Evolutionary conservation across 2,797 vertebrate species (phyloP), one percentile per base, ranked within the genome.

Genomic region (Phylloscopus collybita): DNA sequence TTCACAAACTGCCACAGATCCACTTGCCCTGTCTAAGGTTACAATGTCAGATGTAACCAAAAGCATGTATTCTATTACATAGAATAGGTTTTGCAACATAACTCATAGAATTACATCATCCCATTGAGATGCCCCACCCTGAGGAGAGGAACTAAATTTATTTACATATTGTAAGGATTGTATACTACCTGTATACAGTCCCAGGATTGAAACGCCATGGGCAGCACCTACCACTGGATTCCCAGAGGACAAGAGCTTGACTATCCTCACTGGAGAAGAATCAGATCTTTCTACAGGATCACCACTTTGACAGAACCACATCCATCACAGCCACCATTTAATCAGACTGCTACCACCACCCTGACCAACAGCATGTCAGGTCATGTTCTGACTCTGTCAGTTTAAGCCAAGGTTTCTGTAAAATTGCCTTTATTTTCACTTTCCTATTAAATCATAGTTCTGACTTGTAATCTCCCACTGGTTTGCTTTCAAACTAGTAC

Each of bases 61-160:
- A 49, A 34, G 13, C 11, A 26, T 4, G 2, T 0, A 20, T 57
- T 20, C 13, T 50, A 3, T 49, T 9, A 30, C 38, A 38, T 38
- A 38, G 38, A 38, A 38, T 38, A 19, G 29, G 59, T 54, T 15
- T 27, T n/a, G 8, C 21, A 22, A 26, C 14, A 45, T 2, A 11
- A 45, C 38, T 53, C 40, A 16, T 0, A 32, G 57, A 72, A n/a
- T n/a, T n/a, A 23, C 38, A 47, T 7, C 19, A 12, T n/a, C 29
- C 40, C 29, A 5, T 7, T 10, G 29, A 82, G 22, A 38, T 11
- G 14, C 17, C 5, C 4, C 0, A 0, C 45, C 9, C 22, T 6
- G 50, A 32, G 47, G 21, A 13, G 27, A 32, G 18, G 40, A 45
- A 22, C n/a, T 11, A 18, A 45, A 5, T 10, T 54, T n/a, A 40